Evolutionary conservation across 2,113 vertebrate genomes (phyloP).

Genomic region (Proterorhinus semilunaris): DNA sequence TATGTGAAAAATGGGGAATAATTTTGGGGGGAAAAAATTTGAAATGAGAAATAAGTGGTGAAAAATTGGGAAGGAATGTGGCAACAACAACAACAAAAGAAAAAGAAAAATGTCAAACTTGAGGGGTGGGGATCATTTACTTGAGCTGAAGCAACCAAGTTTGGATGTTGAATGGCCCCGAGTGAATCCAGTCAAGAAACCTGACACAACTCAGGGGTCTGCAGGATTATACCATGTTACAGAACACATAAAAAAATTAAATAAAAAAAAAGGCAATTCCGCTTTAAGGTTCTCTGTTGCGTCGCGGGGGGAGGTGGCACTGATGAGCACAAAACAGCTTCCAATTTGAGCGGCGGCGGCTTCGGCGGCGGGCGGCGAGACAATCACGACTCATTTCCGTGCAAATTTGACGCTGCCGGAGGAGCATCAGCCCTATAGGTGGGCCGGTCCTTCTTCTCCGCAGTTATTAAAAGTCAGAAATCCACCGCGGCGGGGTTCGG

Average conservation of each 20-base stretch:
- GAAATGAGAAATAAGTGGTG: too few relatives aligned
- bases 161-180: too few relatives aligned
- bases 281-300: conserved; percentile 34
- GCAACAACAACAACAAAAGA: too few relatives aligned
- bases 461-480: conserved; percentile 38
- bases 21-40: too few relatives aligned
- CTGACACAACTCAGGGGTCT: too few relatives aligned
- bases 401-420: conserved; percentile 61
- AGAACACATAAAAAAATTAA: background rate
- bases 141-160: too few relatives aligned
- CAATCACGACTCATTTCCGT: conserved; percentile 71
- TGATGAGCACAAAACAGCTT: conserved; percentile 62
- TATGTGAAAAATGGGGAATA: too few relatives aligned
- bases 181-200: too few relatives aligned
- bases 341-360: conserved; percentile 62
- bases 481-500: conserved; percentile 27
- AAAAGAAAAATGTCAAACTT: too few relatives aligned
- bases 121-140: too few relatives aligned
- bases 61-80: too few relatives aligned
- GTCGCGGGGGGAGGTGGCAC: conserved; percentile 20
- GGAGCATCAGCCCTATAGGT: conserved; percentile 62
- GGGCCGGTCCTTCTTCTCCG: conserved; percentile 40
- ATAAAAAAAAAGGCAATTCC: conserved; percentile 3
- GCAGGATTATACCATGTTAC: background rate
- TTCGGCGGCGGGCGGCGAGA: conserved; percentile 54